These are phyloP conservation scores for Fissipunctia ypsillon DNA, from an alignment of 2,888 invertebrate species.

Conservation along the genomic window DNA sequence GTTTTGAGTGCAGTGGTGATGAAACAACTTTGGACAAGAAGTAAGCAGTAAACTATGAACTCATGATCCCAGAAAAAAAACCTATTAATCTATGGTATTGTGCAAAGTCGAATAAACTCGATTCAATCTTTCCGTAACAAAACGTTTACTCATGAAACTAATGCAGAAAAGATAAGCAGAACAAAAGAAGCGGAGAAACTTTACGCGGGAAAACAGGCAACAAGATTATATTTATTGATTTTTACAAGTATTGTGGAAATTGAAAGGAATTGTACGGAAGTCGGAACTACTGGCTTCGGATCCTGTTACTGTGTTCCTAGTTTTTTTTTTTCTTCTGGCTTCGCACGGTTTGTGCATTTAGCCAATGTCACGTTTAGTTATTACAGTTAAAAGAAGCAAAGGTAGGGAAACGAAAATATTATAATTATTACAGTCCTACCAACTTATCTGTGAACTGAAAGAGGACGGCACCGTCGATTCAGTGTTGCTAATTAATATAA, in stretches of 20 bases:
- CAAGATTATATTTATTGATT: slow-evolving; percentile 26
- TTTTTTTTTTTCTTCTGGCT: no score
- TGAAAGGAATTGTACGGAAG: slow-evolving; percentile 7
- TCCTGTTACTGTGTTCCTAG: neutral
- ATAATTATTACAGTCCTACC: no score
- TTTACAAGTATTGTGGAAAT: slow-evolving; percentile 21
- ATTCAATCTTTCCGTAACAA: neutral
- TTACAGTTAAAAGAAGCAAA: no score
- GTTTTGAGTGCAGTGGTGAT: no score
- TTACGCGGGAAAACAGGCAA: slow-evolving; percentile 4
- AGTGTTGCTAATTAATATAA: no score
- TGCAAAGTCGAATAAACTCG: neutral
- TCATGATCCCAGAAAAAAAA: no score
- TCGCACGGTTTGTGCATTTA: no score
- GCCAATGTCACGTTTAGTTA: no score
- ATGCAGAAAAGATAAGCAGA: slow-evolving; percentile 7
- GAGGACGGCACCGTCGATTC: no score
- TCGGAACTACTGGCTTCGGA: neutral
- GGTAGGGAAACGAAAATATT: no score
- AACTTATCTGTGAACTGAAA: no score
- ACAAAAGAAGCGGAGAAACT: slow-evolving; percentile 4
- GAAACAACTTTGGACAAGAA: neutral
- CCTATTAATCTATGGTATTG: neutral
- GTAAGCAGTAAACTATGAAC: neutral
- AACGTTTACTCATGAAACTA: neutral